Base-by-base conservation (phyloP, 2,888 invertebrate species). In the Helicoverpa assulta region DNA sequence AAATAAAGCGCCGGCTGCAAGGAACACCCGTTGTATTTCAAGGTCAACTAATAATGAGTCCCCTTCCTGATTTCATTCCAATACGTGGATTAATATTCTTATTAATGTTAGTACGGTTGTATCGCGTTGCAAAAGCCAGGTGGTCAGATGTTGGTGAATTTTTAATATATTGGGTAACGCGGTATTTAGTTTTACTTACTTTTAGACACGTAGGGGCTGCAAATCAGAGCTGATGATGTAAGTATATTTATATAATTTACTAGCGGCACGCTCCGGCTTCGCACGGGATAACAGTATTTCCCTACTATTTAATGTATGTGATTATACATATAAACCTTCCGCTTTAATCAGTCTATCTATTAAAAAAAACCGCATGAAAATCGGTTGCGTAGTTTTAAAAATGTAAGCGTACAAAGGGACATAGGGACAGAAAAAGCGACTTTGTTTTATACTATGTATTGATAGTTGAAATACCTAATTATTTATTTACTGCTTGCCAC, bases 1-100 rank as follows among this genome's bases (percentile, higher is more conserved):
- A 50, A 37, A 57, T 14, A 40, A 16, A 29, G 40, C 8, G 40
- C 12, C 53, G 58, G 47, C 67, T 74, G 74, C 67, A 8, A 12
- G 18, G 4, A 16, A 1, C 50, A 73, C 43, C 51, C 47, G 56
- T 64, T 43, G 5, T n/a, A 54, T 54, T 51, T 50, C 18, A 58
- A 50, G 54, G 40, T 6, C 53, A 53, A 6, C 12, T 2, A 40
- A 47, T 47, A 53, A 33, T 63, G 60, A 40, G 8, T 29, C 40
- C 75, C 54, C 74, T 54, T 12, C 37, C 37, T 21, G 14, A 54
- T 74, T 54, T 58, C 10, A 43, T 43, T 65, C 40, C 14, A 33
- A 53, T 74, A 54, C 19, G 6, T 18, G 4, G 18, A 67, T 2
- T 19, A 67, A 43, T 50, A 21, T 3, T 54, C 50, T 54, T 14